These are phyloP conservation scores for Excalfactoria chinensis DNA, from an alignment of 2,113 vertebrate species.

Conservation along the genomic window DNA sequence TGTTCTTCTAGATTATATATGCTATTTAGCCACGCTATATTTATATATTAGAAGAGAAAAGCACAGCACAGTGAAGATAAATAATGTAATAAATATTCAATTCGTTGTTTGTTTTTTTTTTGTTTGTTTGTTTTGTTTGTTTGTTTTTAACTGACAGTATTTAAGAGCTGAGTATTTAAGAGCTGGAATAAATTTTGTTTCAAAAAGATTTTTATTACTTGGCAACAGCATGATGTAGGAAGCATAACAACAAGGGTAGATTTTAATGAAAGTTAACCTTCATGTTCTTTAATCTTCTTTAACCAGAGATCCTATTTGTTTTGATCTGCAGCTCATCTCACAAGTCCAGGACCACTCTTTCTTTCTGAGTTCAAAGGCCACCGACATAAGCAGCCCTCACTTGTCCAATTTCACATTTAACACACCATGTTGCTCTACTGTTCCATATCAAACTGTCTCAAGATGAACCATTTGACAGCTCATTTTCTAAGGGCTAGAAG, in stretches of 20 bases:
- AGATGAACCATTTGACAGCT: constrained; percentile 61
- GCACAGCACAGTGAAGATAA: not conserved
- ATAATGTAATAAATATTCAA: not conserved
- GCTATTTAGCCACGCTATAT: too few species aligned
- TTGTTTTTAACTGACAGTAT: not conserved
- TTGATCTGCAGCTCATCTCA: constrained; percentile 24
- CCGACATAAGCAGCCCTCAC: constrained; percentile 29
- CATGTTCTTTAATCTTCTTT: not conserved
- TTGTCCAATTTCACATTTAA: constrained; percentile 59
- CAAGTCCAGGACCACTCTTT: constrained; percentile 6
- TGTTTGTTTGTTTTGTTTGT: not conserved
- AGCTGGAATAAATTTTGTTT: constrained; percentile 17
- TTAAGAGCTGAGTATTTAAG: constrained; percentile 9
- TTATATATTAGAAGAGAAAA: not conserved
- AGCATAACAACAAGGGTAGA: not conserved
- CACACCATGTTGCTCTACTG: constrained; percentile 19
- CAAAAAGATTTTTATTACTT: not conserved
- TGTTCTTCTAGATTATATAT: too few species aligned
- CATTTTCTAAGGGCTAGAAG: constrained; percentile 57
- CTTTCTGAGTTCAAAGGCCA: constrained; percentile 26
- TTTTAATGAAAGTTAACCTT: not conserved
- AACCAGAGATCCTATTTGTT: constrained; percentile 22
- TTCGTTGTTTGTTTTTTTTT: too few species aligned
- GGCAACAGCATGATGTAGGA: not conserved
- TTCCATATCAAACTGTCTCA: constrained; percentile 10